Percentiles rank a stretch among this genome's conserved stretches.
phyloP scores from a whole-genome alignment of 2,113 vertebrate species.

The Sander vitreus region DNA sequence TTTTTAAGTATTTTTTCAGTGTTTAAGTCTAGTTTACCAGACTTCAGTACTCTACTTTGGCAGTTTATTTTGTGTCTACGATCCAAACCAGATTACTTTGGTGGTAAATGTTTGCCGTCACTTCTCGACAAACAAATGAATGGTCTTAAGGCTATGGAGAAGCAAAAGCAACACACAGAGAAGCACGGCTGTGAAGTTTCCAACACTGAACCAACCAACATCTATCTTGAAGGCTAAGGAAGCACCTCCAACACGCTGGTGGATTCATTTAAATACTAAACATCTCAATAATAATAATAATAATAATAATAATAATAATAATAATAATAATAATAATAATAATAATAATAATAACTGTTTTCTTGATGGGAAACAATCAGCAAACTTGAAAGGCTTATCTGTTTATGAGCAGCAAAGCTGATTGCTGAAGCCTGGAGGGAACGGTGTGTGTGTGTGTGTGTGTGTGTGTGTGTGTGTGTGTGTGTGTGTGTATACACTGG shows the following conservation, averaged over 20 bases:
- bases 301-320: neutral
- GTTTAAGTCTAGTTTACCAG: neutral
- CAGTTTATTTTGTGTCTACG: neutral
- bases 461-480: slow-evolving; percentile 6
- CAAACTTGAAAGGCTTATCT: slow-evolving; percentile 15
- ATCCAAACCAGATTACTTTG: too few relatives aligned
- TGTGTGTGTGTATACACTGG: neutral
- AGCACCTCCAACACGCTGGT: neutral
- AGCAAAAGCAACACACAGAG: neutral
- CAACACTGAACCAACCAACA: neutral
- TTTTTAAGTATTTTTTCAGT: neutral
- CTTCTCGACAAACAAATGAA: neutral
- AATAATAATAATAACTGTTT: neutral
- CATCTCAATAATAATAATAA: neutral
- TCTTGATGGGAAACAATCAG: neutral
- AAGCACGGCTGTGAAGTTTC: neutral
- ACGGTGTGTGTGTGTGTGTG: slow-evolving; percentile 25
- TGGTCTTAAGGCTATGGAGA: neutral
- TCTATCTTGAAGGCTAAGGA: neutral
- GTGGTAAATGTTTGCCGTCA: neutral
- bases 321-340: neutral
- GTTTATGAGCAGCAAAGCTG: slow-evolving; percentile 19
- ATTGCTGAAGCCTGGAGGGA: slow-evolving; percentile 16
- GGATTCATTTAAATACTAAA: neutral
- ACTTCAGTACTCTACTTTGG: neutral